phyloP scores from a whole-genome alignment of 2,888 invertebrate genomes.

The Tetranychus piercei region DNA sequence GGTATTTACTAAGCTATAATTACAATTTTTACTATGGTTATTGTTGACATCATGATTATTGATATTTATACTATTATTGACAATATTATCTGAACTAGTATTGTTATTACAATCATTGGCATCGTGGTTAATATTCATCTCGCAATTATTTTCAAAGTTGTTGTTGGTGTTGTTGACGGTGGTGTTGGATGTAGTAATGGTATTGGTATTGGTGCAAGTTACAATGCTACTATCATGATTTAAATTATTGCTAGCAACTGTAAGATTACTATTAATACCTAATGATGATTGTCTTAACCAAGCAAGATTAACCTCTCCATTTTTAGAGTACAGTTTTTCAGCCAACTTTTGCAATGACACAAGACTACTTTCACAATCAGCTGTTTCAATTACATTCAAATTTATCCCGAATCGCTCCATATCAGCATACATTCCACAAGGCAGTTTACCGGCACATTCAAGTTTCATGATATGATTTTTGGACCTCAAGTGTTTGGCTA shows the following conservation, averaged over 20 bases:
- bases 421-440: conserved; percentile 81
- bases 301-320: not conserved
- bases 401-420: conserved; percentile 74
- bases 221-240: not conserved
- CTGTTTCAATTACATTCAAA: conserved; percentile 82
- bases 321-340: conserved; percentile 25
- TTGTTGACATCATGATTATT: not conserved
- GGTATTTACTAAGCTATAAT: not conserved
- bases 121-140: not conserved
- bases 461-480: conserved; percentile 88
- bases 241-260: not conserved
- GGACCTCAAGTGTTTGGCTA: conserved; percentile 87
- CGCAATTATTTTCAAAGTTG: not conserved
- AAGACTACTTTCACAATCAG: conserved; percentile 83
- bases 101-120: not conserved
- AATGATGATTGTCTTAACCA: conserved; percentile 8
- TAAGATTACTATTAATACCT: not conserved
- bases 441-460: conserved; percentile 53
- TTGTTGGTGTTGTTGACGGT: not conserved
- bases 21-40: not conserved
- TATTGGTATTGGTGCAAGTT: not conserved
- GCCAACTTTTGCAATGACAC: conserved; percentile 52
- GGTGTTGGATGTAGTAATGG: conserved; percentile 3
- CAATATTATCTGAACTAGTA: not conserved
- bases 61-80: not conserved